Conservation (phyloP, 2,113 vertebrate species). For the Mohoua ochrocephala region DNA sequence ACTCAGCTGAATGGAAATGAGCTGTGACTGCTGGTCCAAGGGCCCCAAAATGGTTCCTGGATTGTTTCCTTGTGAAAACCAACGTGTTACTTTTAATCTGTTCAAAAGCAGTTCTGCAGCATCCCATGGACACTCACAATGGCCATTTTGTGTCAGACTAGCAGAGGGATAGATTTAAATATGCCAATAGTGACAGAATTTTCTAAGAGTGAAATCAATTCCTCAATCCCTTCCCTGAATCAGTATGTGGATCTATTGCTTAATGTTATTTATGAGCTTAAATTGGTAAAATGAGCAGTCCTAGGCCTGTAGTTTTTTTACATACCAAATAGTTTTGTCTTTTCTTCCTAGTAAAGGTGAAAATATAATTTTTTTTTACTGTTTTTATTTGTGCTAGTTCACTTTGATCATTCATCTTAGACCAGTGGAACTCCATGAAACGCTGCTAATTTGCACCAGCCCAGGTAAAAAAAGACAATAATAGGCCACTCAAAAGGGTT, state of each 20-base stretch:
- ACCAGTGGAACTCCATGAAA: neutral
- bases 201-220: neutral
- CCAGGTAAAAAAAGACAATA: neutral
- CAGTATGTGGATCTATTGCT: neutral
- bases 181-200: neutral
- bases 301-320: neutral
- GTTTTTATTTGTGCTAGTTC: neutral
- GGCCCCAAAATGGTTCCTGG: neutral
- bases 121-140: neutral
- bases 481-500: neutral
- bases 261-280: neutral
- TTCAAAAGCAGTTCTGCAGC: neutral
- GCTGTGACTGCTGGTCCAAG: neutral
- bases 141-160: neutral
- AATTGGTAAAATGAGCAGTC: neutral
- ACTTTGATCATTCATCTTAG: neutral
- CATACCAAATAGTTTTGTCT: neutral
- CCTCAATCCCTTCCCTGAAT: neutral
- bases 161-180: neutral
- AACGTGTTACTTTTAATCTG: neutral
- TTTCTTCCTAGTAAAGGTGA: neutral
- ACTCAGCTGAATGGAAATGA: neutral
- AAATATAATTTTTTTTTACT: neutral
- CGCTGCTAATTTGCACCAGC: neutral
- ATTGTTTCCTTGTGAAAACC: neutral